Base-by-base conservation (phyloP, 2,113 vertebrate genomes). In the Mirounga angustirostris region DNA sequence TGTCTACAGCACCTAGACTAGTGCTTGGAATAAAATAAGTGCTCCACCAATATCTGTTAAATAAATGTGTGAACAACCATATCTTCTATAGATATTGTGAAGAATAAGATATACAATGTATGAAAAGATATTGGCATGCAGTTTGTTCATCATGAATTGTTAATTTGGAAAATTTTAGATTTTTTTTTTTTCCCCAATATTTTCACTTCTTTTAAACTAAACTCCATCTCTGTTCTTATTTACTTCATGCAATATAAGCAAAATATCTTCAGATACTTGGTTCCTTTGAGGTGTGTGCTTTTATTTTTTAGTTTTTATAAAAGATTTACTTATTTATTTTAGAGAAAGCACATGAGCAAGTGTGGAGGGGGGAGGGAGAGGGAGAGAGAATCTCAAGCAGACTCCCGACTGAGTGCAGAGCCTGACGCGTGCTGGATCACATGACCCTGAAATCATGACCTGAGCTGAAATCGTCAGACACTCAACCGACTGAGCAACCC, bases 241-340 rank as follows among this genome's bases (percentile, higher is more conserved):
- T 92, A 26, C 16, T 90, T 94, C 16, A 26, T 67, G 26, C 19
- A 87, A 13, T 84, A 87, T 33, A 87, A 92, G 54, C 16, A 94
- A 83, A 94, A 81, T 86, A 89, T 63, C 89, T n/a, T 56, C 33
- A 36, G 74, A 73, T 97, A 15, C 8, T 59, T 86, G 71, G 28
- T 83, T 95, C 43, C 21, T 90, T 93, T 28, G 43, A 24, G 50
- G 22, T 73, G 50, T 83, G 43, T 92, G 30, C 2, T 91, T 97
- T 90, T 94, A 93, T 96, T 52, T 36, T 69, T 67, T 33, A 67
- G 4, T n/a, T 69, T 69, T 69, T 69, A 46, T 19, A 19, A 19
- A 69, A 69, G 7, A 69, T n/a, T 19, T 69, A 19, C 10, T n/a
- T n/a, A n/a, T 19, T n/a, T 69, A 69, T 69, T 69, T 69, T 69